phyloP scores from a whole-genome alignment of 2,797 vertebrate genomes.

The Myotis planiceps region DNA sequence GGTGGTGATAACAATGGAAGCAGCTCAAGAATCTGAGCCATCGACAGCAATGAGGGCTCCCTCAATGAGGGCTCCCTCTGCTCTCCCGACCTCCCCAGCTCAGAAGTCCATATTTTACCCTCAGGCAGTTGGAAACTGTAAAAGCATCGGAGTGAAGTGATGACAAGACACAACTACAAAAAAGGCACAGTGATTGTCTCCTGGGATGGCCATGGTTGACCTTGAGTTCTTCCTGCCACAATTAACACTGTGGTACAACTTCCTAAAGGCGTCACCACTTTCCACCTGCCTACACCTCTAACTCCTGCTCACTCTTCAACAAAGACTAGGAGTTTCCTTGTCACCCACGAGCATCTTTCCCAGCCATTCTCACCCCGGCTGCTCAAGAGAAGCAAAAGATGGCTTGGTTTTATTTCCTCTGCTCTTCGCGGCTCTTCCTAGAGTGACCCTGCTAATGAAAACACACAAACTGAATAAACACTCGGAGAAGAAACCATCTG shows the following conservation, averaged over 20 bases:
- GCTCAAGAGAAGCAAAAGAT: neutral
- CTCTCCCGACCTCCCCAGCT: neutral
- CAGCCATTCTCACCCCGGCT: neutral
- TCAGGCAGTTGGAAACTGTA: neutral
- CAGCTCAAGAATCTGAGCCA: neutral
- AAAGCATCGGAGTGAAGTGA: neutral
- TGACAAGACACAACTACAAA: neutral
- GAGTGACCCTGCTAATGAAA: neutral
- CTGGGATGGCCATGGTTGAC: accelerated
- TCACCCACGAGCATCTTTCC: neutral
- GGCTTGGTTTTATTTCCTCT: neutral
- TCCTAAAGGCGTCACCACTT: accelerated
- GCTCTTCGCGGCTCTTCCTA: neutral
- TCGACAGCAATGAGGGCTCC: neutral
- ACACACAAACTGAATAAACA: neutral
- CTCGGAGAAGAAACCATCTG: neutral
- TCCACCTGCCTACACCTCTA: neutral
- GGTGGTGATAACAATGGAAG: accelerated
- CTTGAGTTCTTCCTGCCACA: neutral
- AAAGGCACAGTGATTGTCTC: neutral
- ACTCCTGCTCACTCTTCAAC: neutral
- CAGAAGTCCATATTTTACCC: neutral
- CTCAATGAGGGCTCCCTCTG: accelerated
- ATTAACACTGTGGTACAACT: too few species aligned
- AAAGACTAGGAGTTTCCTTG: neutral